These are phyloP conservation scores for Cosmorhoe ocellata DNA, from an alignment of 2,888 invertebrate genomes.

Conservation along the genomic window DNA sequence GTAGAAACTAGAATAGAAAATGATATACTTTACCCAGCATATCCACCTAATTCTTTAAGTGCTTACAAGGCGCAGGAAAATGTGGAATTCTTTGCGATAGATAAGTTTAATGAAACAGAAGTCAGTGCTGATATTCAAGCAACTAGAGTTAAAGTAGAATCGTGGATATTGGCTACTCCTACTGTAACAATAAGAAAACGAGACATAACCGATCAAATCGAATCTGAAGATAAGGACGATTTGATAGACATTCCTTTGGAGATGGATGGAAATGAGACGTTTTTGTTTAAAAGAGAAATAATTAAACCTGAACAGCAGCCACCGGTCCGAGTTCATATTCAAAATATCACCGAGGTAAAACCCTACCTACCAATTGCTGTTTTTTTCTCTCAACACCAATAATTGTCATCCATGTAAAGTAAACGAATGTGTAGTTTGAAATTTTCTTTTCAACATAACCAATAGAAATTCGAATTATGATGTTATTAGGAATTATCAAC, in stretches of 20 bases:
- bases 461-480: too few relatives aligned
- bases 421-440: background rate
- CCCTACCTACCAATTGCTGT: constrained; percentile 27
- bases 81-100: constrained; percentile 48
- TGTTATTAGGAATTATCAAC: too few relatives aligned
- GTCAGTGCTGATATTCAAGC: constrained; percentile 50
- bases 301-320: constrained; percentile 76
- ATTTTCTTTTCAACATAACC: background rate
- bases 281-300: constrained; percentile 71
- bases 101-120: constrained; percentile 41
- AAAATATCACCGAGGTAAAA: constrained; percentile 85
- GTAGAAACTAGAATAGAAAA: constrained; percentile 33
- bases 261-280: constrained; percentile 64
- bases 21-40: constrained; percentile 28
- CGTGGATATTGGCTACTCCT: constrained; percentile 71
- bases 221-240: constrained; percentile 54
- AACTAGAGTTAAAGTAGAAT: constrained; percentile 56
- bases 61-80: constrained; percentile 27
- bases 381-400: background rate
- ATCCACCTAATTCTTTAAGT: constrained; percentile 14
- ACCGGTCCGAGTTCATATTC: constrained; percentile 86
- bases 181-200: constrained; percentile 62
- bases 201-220: constrained; percentile 53
- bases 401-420: background rate
- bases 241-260: constrained; percentile 71